Percentiles rank a stretch among this genome's conserved stretches.
phyloP scores from a whole-genome alignment of 2,113 vertebrate species.

The Gorsachius goisagi region DNA sequence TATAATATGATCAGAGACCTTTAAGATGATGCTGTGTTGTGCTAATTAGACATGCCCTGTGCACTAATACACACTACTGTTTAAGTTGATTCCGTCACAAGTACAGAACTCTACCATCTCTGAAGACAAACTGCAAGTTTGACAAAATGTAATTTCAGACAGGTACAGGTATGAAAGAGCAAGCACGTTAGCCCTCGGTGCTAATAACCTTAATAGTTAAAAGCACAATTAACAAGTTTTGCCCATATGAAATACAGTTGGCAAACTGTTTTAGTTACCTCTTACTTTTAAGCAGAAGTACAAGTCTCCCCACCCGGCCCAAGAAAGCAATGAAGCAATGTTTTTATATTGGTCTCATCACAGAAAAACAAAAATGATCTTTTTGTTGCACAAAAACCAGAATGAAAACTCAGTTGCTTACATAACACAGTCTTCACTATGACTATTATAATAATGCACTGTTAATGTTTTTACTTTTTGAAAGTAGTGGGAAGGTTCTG shows the following conservation, averaged over 20 bases:
- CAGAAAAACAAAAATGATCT: background rate
- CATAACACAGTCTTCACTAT: background rate
- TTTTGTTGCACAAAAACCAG: background rate
- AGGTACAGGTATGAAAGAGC: background rate
- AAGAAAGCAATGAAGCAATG: background rate
- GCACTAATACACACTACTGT: background rate
- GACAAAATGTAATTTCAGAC: constrained; percentile 37
- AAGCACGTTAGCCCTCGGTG: background rate
- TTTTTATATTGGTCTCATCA: background rate
- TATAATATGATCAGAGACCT: background rate
- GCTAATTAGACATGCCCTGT: background rate
- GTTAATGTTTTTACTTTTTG: background rate
- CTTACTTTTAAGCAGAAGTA: background rate
- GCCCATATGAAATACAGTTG: background rate
- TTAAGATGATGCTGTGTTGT: background rate
- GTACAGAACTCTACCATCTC: background rate
- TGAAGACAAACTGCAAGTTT: background rate
- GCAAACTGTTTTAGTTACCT: background rate
- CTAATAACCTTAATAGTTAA: background rate
- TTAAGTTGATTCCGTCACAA: background rate
- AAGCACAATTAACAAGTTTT: background rate
- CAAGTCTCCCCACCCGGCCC: background rate
- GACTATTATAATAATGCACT: background rate
- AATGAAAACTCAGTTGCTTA: background rate
- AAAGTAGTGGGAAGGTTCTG: background rate